Percentiles rank a stretch among this genome's conserved stretches.
These are phyloP conservation scores for Dromas ardeola DNA, from an alignment of 2,113 vertebrate species.

Conservation along the genomic window DNA sequence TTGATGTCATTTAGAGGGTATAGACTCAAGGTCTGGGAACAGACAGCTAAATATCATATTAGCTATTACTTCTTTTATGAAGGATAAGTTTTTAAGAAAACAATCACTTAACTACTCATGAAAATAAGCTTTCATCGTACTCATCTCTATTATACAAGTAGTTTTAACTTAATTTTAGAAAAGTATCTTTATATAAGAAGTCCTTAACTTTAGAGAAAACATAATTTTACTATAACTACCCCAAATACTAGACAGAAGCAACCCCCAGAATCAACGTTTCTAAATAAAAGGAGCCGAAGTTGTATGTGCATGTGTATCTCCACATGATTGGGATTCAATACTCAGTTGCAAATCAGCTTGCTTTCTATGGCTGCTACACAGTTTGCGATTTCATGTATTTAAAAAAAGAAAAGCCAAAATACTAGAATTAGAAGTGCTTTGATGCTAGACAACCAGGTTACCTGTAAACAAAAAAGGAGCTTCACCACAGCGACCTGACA, in stretches of 20 bases:
- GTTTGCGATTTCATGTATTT: neutral
- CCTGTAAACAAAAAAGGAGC: neutral
- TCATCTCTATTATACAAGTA: neutral
- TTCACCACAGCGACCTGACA: neutral
- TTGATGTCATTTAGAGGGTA: neutral
- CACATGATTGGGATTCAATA: accelerated
- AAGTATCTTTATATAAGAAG: neutral
- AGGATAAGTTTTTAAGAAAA: neutral
- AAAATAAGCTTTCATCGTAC: neutral
- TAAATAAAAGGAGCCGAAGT: neutral
- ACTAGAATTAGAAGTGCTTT: neutral
- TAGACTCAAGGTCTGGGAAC: neutral
- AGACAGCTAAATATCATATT: neutral
- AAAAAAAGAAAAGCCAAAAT: neutral
- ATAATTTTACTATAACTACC: neutral
- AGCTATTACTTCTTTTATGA: neutral
- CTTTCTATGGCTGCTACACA: neutral
- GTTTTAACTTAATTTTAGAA: neutral
- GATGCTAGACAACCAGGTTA: neutral
- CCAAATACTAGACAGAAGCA: neutral
- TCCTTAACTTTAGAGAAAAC: neutral
- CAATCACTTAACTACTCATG: neutral
- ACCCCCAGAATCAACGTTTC: neutral
- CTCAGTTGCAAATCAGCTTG: neutral
- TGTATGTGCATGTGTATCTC: neutral